Evolutionary conservation across 2,888 invertebrate genomes (phyloP).

Genomic region (Andrena minutula): DNA sequence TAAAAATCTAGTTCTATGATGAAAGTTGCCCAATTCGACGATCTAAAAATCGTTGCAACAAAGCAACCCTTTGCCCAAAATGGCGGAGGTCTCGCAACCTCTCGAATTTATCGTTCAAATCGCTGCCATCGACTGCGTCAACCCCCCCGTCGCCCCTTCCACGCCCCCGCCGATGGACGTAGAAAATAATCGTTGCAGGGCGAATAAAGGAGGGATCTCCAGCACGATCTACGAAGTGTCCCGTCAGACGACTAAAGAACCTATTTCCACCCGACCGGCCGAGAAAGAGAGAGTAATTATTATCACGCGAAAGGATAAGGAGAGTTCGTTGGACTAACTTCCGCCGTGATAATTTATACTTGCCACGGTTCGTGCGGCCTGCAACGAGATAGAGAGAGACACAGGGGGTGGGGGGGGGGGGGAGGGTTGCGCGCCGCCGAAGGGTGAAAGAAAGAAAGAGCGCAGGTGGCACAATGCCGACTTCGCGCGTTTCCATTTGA

Average conservation of each 20-base stretch:
- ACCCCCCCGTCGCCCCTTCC: background rate
- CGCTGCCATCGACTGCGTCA: no score
- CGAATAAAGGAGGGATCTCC: conserved; percentile 70
- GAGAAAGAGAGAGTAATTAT: conserved; percentile 78
- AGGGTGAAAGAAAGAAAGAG: conserved; percentile 44
- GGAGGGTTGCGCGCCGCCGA: background rate
- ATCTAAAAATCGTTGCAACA: no score
- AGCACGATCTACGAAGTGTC: conserved; percentile 73
- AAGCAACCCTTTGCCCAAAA: no score
- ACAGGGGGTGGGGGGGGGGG: background rate
- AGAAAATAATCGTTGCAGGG: conserved; percentile 65
- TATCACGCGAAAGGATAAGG: conserved; percentile 81
- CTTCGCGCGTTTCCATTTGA: conserved; percentile 68
- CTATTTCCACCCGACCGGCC: conserved; percentile 70
- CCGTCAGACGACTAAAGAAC: conserved; percentile 72
- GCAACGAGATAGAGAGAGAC: conserved; percentile 7
- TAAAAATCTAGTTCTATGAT: no score
- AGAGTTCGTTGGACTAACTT: conserved; percentile 79
- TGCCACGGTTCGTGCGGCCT: conserved; percentile 73
- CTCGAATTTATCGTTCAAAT: conserved; percentile 35
- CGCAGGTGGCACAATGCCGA: conserved; percentile 62
- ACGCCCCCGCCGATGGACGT: conserved; percentile 29
- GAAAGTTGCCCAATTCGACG: no score
- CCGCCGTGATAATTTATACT: conserved; percentile 80
- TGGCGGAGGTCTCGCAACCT: background rate